Evolutionary conservation across 2,797 vertebrate genomes (phyloP), one percentile per base, ranked within the genome.

Genomic region (Sardinella longiceps): DNA sequence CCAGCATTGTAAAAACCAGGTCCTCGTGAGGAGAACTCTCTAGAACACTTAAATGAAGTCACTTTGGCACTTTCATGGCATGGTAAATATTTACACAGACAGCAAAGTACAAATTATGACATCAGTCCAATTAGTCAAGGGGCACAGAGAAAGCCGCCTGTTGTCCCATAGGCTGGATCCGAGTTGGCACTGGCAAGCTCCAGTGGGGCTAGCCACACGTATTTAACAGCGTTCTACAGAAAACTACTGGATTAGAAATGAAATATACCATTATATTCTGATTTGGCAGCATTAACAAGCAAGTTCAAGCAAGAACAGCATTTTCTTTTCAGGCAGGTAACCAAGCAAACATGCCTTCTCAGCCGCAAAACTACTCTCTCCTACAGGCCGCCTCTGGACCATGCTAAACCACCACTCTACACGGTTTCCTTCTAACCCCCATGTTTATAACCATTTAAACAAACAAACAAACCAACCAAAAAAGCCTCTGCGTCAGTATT

Each of bases 61-160:
- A 94, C 92, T 94, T 93, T 92, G 94, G 93, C 94, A 94, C 94
- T 94, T 94, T 87, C 85, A 93, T 94, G 92, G 92, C 90, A 92
- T 92, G 93, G 90, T 86, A 86, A 85, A 70, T 93, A 94, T 94
- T 88, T 92, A 93, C 91, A 94, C 89, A 93, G 89, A 88, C 92
- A 84, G 85, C 85, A 82, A 82, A 87, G 89, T 90, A 90, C 83
- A 91, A 88, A 91, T 89, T 86, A 90, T 86, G 91, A 93, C 89
- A 92, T 85, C 86, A 85, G 84, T 87, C 83, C 28, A 81, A 83
- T 87, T 84, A 83, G 85, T 84, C 80, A 25, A 18, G 37, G 70
- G 70, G 70, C 66, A 74, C 30, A 33, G 30, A 74, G 25, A 39
- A 28, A 11, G 15, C 66, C 66, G 6, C 70, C 70, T 77, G 70